Evolutionary conservation across 2,113 vertebrate genomes (phyloP), one percentile per base, ranked within the genome.

Genomic region (Dendrocopos noguchii): DNA sequence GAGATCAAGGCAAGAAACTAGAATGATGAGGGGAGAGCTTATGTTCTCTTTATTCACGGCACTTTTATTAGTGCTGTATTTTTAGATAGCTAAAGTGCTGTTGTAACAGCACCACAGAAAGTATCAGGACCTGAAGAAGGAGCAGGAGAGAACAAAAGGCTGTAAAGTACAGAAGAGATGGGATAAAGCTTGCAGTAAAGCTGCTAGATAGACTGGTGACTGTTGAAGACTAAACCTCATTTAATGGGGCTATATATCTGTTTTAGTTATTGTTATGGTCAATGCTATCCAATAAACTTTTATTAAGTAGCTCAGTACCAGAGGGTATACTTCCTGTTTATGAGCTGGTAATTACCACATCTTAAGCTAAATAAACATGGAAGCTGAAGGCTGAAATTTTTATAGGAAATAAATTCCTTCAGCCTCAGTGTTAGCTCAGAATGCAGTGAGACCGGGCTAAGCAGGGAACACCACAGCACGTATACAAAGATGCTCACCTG

Each of bases 1-100:
- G 78, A 93, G 83, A 84, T 90, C 77, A 88, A 93, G 91, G 91
- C 63, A 90, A 86, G 77, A 92, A 93, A 91, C 16, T 34, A 91
- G 83, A 93, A 90, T 72, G 80, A 72, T 84, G 55, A 72, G 81
- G 70, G 86, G 59, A 81, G 44, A 94, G 53, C 68, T 94, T 88
- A 74, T 72, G 53, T 50, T 94, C 50, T 39, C 44, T 93, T 91
- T 93, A 87, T 88, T 93, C 70, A 64, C 13, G 16, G 39, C 31
- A 61, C 28, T 91, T 95, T 90, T 94, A 73, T 75, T 87, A 52
- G 73, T 50, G 55, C 59, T 63, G 27, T 90, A 81, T 93, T 90
- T 96, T 87, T 61, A 90, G 70, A 79, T 6, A 46, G 63, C 70
- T 92, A 16, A 92, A 93, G 74, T 90, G 63, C 70, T 86, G 57